Base-by-base conservation (phyloP, 2,888 invertebrate genomes). In the Myopa testacea region DNA sequence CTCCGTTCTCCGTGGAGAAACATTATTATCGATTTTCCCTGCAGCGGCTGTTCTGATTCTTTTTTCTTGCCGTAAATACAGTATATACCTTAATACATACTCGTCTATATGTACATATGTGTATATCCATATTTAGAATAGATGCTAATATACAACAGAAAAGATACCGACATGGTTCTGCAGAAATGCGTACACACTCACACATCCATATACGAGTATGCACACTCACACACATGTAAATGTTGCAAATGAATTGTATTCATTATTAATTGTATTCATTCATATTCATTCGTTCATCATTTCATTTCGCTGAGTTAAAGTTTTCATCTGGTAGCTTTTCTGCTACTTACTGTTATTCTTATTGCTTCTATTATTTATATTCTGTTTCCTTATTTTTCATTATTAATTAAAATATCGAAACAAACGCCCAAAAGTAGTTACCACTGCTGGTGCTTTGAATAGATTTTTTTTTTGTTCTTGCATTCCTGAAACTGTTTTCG, bases 401-500 rank as follows among this genome's bases (percentile, higher is more conserved):
- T 26, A 26, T 26, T 26, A 26, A 4, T 62, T 26, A n/a, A n/a
- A 62, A 62, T 1, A 26, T 26, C 26, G 62, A 62, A 26, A 26
- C 8, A 5, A 62, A 62, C 26, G 3, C 16, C 26, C 62, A 26
- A 62, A 62, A 62, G 26, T 34, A 19, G 10, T 52, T 19, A 4
- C 8, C 52, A 10, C 26, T 52, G 50, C 12, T 70, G 8, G 4
- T 70, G n/a, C 8, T 68, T 8, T 40, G 26, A 26, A 26, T 68
- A 40, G 68, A 40, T n/a, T 14, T 68, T 68, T 37, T 68, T 70
- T 16, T 34, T 52, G 52, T 14, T 50, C 12, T 52, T 19, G 65
- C 65, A 8, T 65, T 65, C 38, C 10, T 34, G 37, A 37, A 65
- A 4, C 65, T n/a, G 26, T 19, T 14, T 34, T 7, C 65, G 19